Evolutionary conservation across 23 tunicate genomes (phyloP), one percentile per base, ranked within the genome.

Genomic region (Halocynthia aurantium): DNA sequence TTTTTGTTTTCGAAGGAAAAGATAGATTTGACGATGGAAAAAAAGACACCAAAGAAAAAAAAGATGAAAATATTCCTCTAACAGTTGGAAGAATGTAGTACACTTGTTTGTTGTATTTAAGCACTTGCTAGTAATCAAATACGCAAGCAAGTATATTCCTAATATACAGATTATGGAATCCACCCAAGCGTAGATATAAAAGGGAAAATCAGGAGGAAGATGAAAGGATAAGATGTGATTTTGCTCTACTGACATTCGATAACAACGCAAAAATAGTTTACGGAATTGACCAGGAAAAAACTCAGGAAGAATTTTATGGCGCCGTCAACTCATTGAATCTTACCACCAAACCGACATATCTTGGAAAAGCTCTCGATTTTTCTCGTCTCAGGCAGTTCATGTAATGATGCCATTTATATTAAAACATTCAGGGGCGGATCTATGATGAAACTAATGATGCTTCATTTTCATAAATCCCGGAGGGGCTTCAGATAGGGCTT

Each of bases 311-410:
- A n/a, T 72, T 89, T 61, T 77, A 71, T 15, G 64, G 22, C 40
- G 44, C 67, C 6, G 57, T 80, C 22, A 66, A 6, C 10, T 19
- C 18, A 8, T n/a, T 89, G 52, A 70, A 53, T n/a, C 67, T 50
- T 67, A 71, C 83, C 11, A 61, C 69, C 72, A 55, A 77, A 17
- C 61, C 82, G 11, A 90, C 90, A 17, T 77, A 61, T 63, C 77
- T 90, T 12, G 97, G 97, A n/a, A 65, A 75, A 40, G 97, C 97
- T 15, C 69, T 90, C 13, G 97, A 90, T 77, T 90, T 81, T 77
- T 15, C 87, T 20, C 68, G 97, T 56, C 7, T 77, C 53, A 76
- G 66, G 54, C 97, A 90, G 53, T 90, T 85, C 66, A 7, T 69
- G 97, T 90, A 65, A 85, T 86, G 15, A 13, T 13, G 17, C 4